Conservation (phyloP, 2,888 invertebrate species). For the Seira musarum region DNA sequence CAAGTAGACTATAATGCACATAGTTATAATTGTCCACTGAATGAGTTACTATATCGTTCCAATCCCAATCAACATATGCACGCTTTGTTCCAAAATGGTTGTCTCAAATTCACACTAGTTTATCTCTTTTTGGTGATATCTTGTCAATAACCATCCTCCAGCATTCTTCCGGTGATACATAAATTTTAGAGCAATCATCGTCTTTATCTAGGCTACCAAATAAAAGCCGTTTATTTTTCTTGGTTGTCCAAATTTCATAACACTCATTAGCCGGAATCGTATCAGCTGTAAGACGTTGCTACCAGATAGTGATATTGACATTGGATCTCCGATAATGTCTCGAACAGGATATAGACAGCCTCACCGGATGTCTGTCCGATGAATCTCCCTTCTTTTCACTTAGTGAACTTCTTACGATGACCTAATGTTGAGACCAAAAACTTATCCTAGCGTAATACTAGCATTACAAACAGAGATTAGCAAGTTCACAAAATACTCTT, state of each 20-base stretch:
- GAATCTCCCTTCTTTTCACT: no score
- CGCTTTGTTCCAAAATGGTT: conserved; percentile 16
- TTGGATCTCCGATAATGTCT: no score
- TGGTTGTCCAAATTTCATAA: not conserved
- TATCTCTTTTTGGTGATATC: not conserved
- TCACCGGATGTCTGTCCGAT: no score
- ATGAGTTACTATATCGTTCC: not conserved
- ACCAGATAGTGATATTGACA: conserved; percentile 34
- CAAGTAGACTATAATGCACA: conserved; percentile 10
- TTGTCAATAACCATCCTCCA: conserved; percentile 1
- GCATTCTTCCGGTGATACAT: not conserved
- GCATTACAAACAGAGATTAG: no score
- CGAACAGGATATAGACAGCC: no score
- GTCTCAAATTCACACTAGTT: conserved; percentile 5
- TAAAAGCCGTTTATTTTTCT: not conserved
- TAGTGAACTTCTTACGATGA: no score
- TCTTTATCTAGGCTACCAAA: conserved; percentile 11
- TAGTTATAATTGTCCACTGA: conserved; percentile 9
- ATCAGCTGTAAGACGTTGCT: not conserved
- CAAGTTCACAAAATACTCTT: no score
- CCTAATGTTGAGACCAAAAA: no score
- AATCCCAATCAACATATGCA: not conserved
- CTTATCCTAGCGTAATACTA: no score
- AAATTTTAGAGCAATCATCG: not conserved
- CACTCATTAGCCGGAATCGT: conserved; percentile 7